A percentile compares a stretch with the other conserved stretches of the same genome.
Conservation (phyloP, 2,113 vertebrate genomes). For the Balaenoptera acutorostrata region DNA sequence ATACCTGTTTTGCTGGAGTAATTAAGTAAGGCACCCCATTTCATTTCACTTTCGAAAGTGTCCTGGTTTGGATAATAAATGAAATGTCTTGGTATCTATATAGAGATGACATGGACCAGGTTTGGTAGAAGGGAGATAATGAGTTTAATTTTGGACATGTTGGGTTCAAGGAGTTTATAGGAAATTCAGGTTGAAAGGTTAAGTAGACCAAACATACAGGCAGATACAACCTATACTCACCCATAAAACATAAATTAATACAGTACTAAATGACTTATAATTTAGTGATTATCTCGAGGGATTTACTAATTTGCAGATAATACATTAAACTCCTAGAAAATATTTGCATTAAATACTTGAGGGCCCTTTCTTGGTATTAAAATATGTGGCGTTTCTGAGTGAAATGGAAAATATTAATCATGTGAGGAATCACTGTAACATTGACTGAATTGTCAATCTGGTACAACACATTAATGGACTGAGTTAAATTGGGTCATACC, state of each 20-base stretch:
- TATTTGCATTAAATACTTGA: neutral
- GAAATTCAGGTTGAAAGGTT: neutral
- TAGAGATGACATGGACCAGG: neutral
- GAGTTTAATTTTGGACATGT: neutral
- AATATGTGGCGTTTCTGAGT: neutral
- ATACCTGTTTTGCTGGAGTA: neutral
- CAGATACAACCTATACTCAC: neutral
- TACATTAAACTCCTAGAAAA: neutral
- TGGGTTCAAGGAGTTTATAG: neutral
- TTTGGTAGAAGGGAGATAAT: neutral
- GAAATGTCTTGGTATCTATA: neutral
- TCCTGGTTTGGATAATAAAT: neutral
- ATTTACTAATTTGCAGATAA: neutral
- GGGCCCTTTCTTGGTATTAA: neutral
- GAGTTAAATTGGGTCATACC: neutral
- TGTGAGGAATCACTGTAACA: neutral
- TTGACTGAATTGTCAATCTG: neutral
- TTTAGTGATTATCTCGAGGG: neutral
- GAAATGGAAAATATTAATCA: neutral
- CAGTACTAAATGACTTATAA: neutral
- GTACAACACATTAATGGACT: neutral
- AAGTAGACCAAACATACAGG: neutral
- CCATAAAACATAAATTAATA: neutral
- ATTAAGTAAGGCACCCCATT: neutral
- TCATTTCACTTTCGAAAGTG: neutral